Conservation (phyloP, 1,140 invertebrate genomes). For the Leptoteleia sp. region DNA sequence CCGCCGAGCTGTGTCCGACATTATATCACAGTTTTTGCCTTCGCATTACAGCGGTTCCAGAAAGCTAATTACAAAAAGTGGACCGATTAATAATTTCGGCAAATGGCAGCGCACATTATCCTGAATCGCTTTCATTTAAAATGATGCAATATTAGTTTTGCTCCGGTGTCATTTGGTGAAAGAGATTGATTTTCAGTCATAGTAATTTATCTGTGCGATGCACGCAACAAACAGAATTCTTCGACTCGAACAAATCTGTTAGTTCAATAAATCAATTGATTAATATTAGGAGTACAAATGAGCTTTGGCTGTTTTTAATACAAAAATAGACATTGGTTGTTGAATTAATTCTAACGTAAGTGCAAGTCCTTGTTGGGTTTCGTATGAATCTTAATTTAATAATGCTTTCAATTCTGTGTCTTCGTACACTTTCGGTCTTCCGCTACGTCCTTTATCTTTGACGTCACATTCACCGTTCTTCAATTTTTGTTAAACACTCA, state of each 20-base stretch:
- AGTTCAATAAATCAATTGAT: constrained; percentile 58
- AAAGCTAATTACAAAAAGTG: constrained; percentile 1
- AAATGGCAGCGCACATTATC: constrained; percentile 15
- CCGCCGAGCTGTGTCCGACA: neutral
- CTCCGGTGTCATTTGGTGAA: constrained; percentile 32
- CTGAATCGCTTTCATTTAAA: constrained; percentile 25
- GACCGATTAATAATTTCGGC: constrained; percentile 21
- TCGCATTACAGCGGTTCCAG: neutral
- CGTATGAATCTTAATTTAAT: too few species aligned
- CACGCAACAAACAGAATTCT: constrained; percentile 57
- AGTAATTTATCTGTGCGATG: constrained; percentile 53
- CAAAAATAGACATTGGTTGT: too few species aligned
- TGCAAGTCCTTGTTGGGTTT: too few species aligned
- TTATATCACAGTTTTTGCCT: constrained; percentile 28
- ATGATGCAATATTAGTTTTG: constrained; percentile 14
- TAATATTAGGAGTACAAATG: too few species aligned
- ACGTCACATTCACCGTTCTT: too few species aligned
- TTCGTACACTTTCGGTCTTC: too few species aligned
- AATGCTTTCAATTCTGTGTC: too few species aligned
- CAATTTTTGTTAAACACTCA: too few species aligned
- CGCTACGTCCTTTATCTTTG: too few species aligned
- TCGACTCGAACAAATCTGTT: constrained; percentile 50
- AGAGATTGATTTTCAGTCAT: constrained; percentile 58
- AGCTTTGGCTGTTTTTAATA: too few species aligned
- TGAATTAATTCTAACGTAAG: too few species aligned